Conservation (phyloP, 2,113 vertebrate genomes). For the Hirundichthys speculiger region DNA sequence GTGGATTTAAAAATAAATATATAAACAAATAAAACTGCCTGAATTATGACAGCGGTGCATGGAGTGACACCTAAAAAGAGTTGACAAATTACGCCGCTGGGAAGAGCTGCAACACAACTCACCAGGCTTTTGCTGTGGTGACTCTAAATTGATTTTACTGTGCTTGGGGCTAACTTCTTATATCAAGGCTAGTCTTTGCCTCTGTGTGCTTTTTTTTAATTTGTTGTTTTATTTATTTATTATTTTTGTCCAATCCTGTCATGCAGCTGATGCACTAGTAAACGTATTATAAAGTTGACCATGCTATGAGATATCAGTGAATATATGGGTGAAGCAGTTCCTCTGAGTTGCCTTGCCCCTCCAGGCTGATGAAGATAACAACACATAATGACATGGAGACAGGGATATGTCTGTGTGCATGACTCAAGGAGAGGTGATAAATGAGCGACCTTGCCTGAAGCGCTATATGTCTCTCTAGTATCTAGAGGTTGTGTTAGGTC, state of each 20-base stretch:
- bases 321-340: conserved; percentile 25
- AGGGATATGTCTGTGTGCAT: neutral
- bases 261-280: conserved; percentile 31
- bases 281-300: conserved; percentile 41
- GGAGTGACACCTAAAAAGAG: conserved; percentile 13
- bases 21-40: neutral
- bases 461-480: conserved; percentile 58
- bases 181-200: too few relatives aligned
- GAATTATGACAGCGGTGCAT: neutral
- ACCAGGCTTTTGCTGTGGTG: too few relatives aligned
- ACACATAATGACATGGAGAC: conserved; percentile 34
- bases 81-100: too few relatives aligned
- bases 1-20: neutral
- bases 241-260: conserved; percentile 7
- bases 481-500: conserved; percentile 45
- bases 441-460: conserved; percentile 76
- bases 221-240: conserved; percentile 2
- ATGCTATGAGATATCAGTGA: conserved; percentile 28
- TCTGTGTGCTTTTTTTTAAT: conserved; percentile 9
- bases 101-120: too few relatives aligned
- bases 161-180: too few relatives aligned
- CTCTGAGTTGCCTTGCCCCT: conserved; percentile 31
- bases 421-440: conserved; percentile 65
- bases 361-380: conserved; percentile 62
- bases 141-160: too few relatives aligned